phyloP scores from a whole-genome alignment of 1,140 invertebrate species.

The Lasaia peninsularis region DNA sequence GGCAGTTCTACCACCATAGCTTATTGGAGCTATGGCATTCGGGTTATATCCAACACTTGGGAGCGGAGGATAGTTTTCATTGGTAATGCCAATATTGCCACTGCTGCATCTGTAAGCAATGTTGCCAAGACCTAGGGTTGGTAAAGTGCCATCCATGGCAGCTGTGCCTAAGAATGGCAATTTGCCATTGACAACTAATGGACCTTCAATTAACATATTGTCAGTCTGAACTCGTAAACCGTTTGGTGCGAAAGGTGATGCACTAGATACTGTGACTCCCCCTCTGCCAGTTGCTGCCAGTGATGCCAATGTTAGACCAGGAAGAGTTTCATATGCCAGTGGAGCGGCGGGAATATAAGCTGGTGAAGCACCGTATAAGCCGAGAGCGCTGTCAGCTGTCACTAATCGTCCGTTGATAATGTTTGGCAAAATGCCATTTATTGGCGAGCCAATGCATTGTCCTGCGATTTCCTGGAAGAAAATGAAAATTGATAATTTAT shows the following conservation, averaged over 20 bases:
- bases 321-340: slow-evolving; percentile 10
- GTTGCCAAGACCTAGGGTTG: slow-evolving; percentile 26
- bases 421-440: slow-evolving; percentile 15
- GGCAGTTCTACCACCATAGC: background rate
- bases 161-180: slow-evolving; percentile 35
- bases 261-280: slow-evolving; percentile 32
- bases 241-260: slow-evolving; percentile 36
- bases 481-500: slow-evolving; percentile 7
- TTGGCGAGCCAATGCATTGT: slow-evolving; percentile 20
- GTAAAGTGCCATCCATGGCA: slow-evolving; percentile 32
- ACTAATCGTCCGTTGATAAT: slow-evolving; percentile 12
- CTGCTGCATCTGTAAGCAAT: slow-evolving; percentile 36
- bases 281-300: slow-evolving; percentile 28
- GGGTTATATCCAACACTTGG: background rate
- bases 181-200: slow-evolving; percentile 31
- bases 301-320: slow-evolving; percentile 22
- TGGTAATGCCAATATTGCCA: slow-evolving; percentile 29
- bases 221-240: slow-evolving; percentile 38
- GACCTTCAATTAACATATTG: slow-evolving; percentile 39
- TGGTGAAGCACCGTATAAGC: background rate
- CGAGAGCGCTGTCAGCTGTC: background rate
- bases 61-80: slow-evolving; percentile 12
- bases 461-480: slow-evolving; percentile 29
- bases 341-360: slow-evolving; percentile 8
- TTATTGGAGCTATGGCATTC: background rate